These are phyloP conservation scores for Andrena fulva DNA, from an alignment of 2,888 invertebrate genomes.

Conservation along the genomic window DNA sequence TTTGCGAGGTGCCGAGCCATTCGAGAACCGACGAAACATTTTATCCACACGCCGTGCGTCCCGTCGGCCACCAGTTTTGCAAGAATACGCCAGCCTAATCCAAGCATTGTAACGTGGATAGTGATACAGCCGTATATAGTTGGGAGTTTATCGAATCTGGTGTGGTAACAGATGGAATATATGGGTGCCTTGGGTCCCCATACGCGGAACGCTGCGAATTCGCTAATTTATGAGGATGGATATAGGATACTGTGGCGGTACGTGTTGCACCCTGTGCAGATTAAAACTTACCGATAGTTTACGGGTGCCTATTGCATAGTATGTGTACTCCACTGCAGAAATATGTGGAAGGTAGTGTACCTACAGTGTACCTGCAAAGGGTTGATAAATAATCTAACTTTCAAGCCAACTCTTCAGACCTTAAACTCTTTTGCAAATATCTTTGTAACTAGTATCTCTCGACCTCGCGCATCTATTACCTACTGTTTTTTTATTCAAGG, in stretches of 20 bases:
- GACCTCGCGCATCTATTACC: too few species aligned
- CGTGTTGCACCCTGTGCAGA: constrained; percentile 35
- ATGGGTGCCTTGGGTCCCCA: neutral
- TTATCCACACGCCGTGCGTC: constrained; percentile 1
- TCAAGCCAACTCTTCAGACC: too few species aligned
- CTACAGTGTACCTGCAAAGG: too few species aligned
- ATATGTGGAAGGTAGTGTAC: neutral
- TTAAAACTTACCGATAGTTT: constrained; percentile 43
- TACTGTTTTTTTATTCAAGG: too few species aligned
- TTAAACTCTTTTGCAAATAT: too few species aligned
- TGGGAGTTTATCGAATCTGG: constrained; percentile 26
- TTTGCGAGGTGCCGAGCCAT: neutral
- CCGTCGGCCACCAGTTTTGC: constrained; percentile 25
- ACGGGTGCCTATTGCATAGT: constrained; percentile 4
- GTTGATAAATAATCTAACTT: too few species aligned
- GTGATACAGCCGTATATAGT: constrained; percentile 21
- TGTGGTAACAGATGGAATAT: constrained; percentile 21
- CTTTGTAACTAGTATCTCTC: too few species aligned
- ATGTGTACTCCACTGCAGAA: neutral
- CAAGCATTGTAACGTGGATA: constrained; percentile 18
- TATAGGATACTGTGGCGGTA: constrained; percentile 1
- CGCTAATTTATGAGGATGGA: constrained; percentile 37
- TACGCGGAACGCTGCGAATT: constrained; percentile 27
- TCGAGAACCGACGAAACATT: neutral
- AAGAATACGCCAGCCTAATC: constrained; percentile 28